Evolutionary conservation across 2,888 invertebrate genomes (phyloP).

Genomic region (Arge pagana): DNA sequence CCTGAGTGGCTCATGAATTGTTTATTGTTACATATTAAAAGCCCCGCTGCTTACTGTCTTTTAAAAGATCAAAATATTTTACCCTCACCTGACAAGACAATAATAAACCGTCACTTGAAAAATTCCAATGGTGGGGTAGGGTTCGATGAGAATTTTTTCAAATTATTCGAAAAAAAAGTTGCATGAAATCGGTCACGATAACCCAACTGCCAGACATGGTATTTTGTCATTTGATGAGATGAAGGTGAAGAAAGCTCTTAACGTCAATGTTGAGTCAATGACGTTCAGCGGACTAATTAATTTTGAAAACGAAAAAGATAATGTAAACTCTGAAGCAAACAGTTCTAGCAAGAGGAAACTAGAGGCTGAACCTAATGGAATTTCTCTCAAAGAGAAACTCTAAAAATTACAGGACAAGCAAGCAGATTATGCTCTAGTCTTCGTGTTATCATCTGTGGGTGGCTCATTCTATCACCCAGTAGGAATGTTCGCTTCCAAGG

Average conservation of each 20-base stretch:
- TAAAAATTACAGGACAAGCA: not conserved
- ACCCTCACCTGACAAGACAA: not conserved
- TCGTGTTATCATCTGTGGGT: slow-evolving; percentile 30
- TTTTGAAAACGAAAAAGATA: not conserved
- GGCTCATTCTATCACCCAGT: slow-evolving; percentile 31
- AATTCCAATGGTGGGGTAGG: not conserved
- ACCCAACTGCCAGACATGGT: not conserved
- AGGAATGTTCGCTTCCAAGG: slow-evolving; percentile 31
- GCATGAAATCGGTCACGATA: too few species aligned
- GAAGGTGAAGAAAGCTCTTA: slow-evolving; percentile 25
- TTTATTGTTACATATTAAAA: not conserved
- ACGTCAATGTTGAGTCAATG: slow-evolving; percentile 22
- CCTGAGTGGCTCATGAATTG: not conserved
- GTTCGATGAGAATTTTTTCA: too few species aligned
- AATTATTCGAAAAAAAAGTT: too few species aligned
- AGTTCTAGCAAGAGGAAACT: too few species aligned
- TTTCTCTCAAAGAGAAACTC: too few species aligned
- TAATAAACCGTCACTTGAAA: not conserved
- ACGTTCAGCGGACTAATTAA: slow-evolving; percentile 22
- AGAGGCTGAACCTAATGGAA: too few species aligned
- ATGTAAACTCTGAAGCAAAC: too few species aligned
- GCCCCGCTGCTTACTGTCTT: not conserved
- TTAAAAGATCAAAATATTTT: not conserved
- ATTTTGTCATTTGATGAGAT: slow-evolving; percentile 29
- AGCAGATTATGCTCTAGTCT: slow-evolving; percentile 29